Evolutionary conservation across 2,888 invertebrate genomes (phyloP).

Genomic region (Halictus quadricinctus): DNA sequence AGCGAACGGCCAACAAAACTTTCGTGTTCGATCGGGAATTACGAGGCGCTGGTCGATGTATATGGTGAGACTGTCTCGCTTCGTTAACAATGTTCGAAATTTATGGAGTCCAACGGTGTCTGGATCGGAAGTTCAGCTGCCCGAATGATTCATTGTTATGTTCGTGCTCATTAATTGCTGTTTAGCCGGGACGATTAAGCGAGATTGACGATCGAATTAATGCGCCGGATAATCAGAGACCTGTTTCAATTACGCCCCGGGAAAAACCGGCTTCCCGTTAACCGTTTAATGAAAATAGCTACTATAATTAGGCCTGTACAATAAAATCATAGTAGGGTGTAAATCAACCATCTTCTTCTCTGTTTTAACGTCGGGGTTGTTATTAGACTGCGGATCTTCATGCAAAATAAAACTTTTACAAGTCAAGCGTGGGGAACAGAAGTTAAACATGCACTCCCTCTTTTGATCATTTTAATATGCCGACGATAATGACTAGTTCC

Average conservation of each 20-base stretch:
- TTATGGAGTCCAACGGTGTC: background rate
- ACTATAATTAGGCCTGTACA: background rate
- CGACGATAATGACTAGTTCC: too few relatives aligned
- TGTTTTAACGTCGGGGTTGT: background rate
- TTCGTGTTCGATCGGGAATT: conserved; percentile 1
- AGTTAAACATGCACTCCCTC: too few relatives aligned
- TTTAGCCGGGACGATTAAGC: background rate
- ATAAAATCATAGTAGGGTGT: background rate
- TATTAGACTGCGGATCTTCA: background rate
- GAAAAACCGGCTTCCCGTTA: background rate
- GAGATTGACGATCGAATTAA: background rate
- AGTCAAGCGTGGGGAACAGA: too few relatives aligned
- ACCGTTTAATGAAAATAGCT: background rate
- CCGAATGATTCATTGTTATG: conserved; percentile 3
- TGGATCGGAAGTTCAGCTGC: background rate
- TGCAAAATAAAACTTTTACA: background rate
- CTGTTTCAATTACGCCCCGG: background rate
- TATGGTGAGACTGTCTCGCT: background rate
- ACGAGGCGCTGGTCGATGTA: background rate
- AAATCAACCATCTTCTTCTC: background rate
- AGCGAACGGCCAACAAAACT: background rate
- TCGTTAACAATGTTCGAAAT: conserved; percentile 14
- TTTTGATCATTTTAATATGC: too few relatives aligned
- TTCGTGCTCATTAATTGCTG: background rate
- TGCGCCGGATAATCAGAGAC: background rate